Conservation (phyloP, 2,888 invertebrate species). For the Drosophila meridionalis region DNA sequence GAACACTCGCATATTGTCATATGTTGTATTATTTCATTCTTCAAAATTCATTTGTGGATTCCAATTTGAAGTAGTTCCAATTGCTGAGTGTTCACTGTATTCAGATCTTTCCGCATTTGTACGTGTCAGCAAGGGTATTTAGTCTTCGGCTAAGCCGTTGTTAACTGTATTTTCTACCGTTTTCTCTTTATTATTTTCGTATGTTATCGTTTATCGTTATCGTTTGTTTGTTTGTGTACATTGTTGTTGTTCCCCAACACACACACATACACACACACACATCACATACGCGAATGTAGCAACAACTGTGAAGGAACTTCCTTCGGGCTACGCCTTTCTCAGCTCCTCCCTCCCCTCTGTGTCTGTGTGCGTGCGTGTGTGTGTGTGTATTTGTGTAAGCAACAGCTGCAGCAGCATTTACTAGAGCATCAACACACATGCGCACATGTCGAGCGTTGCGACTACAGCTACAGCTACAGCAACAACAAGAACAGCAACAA, state of each 20-base stretch:
- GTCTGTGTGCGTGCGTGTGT: constrained; percentile 9
- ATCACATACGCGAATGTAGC: background rate
- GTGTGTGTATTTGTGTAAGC: background rate
- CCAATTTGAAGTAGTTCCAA: background rate
- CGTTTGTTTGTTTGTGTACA: constrained; percentile 26
- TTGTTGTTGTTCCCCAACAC: constrained; percentile 41
- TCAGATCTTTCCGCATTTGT: background rate
- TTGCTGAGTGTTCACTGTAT: background rate
- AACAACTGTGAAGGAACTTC: constrained; percentile 16
- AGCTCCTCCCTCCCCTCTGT: background rate
- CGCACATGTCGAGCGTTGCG: background rate
- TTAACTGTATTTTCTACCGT: constrained; percentile 5
- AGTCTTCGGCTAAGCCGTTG: constrained; percentile 2
- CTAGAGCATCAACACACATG: constrained; percentile 18
- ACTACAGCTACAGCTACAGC: constrained; percentile 10
- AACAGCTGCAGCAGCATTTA: constrained; percentile 10
- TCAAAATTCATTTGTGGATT: background rate
- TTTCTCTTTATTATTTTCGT: background rate
- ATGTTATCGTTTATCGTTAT: constrained; percentile 26
- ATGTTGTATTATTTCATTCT: too few species aligned
- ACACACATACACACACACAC: constrained; percentile 5
- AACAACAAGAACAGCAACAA: constrained; percentile 14
- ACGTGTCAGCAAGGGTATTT: constrained; percentile 7
- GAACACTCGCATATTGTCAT: background rate
- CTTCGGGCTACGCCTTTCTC: background rate